Base-by-base conservation (phyloP, 2,888 invertebrate species). In the Omphaloscelis lunosa region DNA sequence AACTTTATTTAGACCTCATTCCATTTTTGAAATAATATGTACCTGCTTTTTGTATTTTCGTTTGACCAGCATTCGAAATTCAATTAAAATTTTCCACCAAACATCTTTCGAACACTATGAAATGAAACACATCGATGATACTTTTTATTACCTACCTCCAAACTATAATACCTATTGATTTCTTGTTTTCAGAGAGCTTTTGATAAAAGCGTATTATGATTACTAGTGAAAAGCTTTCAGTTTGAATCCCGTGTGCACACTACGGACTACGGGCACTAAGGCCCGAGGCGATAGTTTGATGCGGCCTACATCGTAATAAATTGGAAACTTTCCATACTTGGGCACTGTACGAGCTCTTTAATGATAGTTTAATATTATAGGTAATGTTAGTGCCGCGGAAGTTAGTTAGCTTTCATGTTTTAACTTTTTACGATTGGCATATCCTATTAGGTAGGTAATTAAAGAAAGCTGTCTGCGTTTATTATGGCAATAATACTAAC, bases 311-410 rank as follows among this genome's bases (percentile, higher is more conserved):
- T 79, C 75, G 56, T 39, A 58, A 62, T 75, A 29, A 66, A 75
- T 75, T 66, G 75, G 72, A 62, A 75, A 82, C 72, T 82, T 82
- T 82, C 72, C 82, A 68, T 80, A 79, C 23, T 45, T 53, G 68
- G 12, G 7, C 48, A 51, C 58, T 59, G 29, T 41, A 48, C 51
- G 17, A 61, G 65, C 82, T 68, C n/a, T 76, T 69, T 69, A 80
- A 80, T 80, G 45, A 69, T 51, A 75, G 75, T 76, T 81, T 61
- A 70, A 70, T 61, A 67, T 61, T 48, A 80, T 27, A 56, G 53
- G 53, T 58, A 63, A 48, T 45, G 56, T 45, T 69, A 48, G 53
- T 27, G 41, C 23, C 12, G 29, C 45, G 56, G 67, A 80, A 67
- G 67, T 73, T 56, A 41, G 39, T 48, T 56, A 51, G 65, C 71